These are phyloP conservation scores for Aspidapion aeneum DNA, from an alignment of 2,888 invertebrate species.

Conservation along the genomic window DNA sequence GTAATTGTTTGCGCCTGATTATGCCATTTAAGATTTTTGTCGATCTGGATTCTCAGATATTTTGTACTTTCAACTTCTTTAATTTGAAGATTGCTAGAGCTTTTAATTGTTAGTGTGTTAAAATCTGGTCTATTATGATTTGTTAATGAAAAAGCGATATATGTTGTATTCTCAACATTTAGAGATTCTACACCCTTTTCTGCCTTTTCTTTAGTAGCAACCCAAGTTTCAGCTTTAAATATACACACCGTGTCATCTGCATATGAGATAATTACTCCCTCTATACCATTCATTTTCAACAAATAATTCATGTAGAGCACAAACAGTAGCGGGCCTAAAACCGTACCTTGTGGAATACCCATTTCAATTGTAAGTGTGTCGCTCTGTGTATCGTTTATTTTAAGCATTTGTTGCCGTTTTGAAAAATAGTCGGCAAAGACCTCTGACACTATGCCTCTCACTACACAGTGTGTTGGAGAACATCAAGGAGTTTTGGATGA, in stretches of 20 bases:
- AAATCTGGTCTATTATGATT: slow-evolving; percentile 2
- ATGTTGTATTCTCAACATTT: slow-evolving; percentile 6
- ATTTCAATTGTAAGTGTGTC: not conserved
- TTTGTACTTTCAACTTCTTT: slow-evolving; percentile 3
- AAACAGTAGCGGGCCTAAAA: not conserved
- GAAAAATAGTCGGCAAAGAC: too few species aligned
- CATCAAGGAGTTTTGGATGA: not conserved
- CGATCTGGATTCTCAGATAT: slow-evolving; percentile 1
- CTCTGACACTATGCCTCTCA: too few species aligned
- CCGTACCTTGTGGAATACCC: not conserved
- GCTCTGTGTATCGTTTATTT: too few species aligned
- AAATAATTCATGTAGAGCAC: not conserved
- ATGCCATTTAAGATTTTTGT: slow-evolving; percentile 6
- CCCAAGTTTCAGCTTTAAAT: slow-evolving; percentile 2
- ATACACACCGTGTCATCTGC: slow-evolving; percentile 8
- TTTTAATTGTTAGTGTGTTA: not conserved
- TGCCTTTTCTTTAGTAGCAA: not conserved
- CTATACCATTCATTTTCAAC: not conserved
- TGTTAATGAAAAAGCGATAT: not conserved
- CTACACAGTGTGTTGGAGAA: too few species aligned
- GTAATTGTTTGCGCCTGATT: not conserved
- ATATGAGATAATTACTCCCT: not conserved
- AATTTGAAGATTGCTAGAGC: not conserved
- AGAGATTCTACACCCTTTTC: not conserved
- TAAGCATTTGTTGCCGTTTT: too few species aligned